Evolutionary conservation across 2,113 vertebrate genomes (phyloP).

Genomic region (Ceyx melanurus): DNA sequence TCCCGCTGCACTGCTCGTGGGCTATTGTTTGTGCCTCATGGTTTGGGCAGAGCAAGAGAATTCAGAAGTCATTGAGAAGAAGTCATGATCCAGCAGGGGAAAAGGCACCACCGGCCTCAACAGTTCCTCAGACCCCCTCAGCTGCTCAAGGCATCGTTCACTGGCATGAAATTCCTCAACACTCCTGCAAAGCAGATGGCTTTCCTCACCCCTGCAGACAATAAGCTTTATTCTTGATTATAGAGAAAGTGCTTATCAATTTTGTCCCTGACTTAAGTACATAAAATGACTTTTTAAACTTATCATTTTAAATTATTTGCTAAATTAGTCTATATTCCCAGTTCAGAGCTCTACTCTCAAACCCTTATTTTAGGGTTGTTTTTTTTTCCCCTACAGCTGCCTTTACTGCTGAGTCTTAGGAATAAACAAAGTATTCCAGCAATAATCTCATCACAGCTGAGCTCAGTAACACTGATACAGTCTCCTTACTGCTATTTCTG

Average conservation of each 20-base stretch:
- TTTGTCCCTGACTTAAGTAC: no score
- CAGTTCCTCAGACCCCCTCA: background rate
- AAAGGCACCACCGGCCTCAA: no score
- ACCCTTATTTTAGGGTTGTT: background rate
- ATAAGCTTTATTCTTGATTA: background rate
- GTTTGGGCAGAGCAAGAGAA: no score
- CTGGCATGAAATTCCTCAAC: no score
- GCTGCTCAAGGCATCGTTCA: background rate
- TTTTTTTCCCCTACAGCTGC: background rate
- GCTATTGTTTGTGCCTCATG: fast-evolving
- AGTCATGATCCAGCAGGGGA: no score
- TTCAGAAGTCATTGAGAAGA: background rate
- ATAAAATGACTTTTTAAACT: no score
- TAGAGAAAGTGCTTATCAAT: background rate
- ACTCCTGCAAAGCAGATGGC: background rate
- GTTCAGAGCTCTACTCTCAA: background rate
- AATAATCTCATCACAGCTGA: background rate
- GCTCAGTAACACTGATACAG: background rate
- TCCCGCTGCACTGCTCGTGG: background rate
- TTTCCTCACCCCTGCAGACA: background rate
- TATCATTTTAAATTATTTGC: no score
- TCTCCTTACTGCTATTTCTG: background rate
- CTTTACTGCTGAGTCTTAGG: background rate
- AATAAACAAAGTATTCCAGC: background rate
- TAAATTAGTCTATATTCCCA: background rate